Conservation (phyloP, 2,888 invertebrate species). For the Orthosia gothica region DNA sequence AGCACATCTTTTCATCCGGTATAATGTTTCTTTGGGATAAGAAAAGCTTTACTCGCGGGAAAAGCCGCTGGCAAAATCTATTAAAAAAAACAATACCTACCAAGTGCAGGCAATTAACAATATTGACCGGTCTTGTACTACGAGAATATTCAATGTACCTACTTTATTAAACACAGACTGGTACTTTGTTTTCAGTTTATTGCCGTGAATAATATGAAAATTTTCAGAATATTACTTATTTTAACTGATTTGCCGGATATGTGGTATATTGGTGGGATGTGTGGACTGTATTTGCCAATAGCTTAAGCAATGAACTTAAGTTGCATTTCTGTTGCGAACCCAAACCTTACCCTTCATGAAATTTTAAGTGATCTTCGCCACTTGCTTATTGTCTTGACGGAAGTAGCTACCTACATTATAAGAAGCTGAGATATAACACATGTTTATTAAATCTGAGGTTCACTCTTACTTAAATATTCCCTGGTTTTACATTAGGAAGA, state of each 20-base stretch:
- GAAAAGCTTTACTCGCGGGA: too few relatives aligned
- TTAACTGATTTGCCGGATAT: too few relatives aligned
- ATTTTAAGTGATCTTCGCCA: slow-evolving; percentile 12
- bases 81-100: too few relatives aligned
- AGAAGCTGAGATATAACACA: slow-evolving; percentile 1
- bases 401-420: slow-evolving; percentile 7
- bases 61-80: too few relatives aligned
- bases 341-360: slow-evolving; percentile 8
- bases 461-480: slow-evolving; percentile 32
- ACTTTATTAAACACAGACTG: background rate
- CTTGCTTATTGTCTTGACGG: slow-evolving; percentile 8
- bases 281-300: background rate
- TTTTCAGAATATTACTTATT: background rate
- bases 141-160: background rate
- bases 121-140: slow-evolving; percentile 12
- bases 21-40: too few relatives aligned
- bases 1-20: too few relatives aligned
- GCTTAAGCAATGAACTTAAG: background rate
- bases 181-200: background rate
- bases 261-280: too few relatives aligned
- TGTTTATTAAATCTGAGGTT: slow-evolving; percentile 41
- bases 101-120: slow-evolving; percentile 1
- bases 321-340: background rate
- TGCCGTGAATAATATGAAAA: background rate
- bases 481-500: slow-evolving; percentile 33